Evolutionary conservation across 2,888 invertebrate genomes (phyloP), one percentile per base, ranked within the genome.

Genomic region (Troides aeacus): DNA sequence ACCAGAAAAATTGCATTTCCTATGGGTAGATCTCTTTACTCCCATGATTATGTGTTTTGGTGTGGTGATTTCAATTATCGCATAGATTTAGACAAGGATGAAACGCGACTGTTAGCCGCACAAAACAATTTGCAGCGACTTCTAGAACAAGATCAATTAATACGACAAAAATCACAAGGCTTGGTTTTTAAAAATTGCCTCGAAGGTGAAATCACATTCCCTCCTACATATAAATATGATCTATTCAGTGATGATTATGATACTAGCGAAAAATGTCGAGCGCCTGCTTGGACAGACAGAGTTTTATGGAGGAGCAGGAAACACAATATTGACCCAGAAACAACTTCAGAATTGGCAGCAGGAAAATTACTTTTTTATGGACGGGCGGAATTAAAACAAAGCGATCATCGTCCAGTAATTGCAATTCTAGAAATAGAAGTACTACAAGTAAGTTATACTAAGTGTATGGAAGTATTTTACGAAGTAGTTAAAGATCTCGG

Each of bases 31-130:
- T 96, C 97, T 0, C 90, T 99, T 8, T 97, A 97, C 85, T 97
- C 98, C 1, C 99, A 99, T 84, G 99, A 99, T 89, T 99, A 98
- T 85, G 96, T 99, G 1, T 99, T 99, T 88, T 99, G 99, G 99
- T 98, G 99, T 86, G 99, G 99, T 0, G 99, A 99, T 91, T 99
- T 99, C 86, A 99, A 99, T 87, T 99, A 99, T 84, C 95, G 99
- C 70, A 96, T 99, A 70, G 99, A 99, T 85, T 95, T 99, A 94
- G 96, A 97, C 75, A 98, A 97, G 82, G 99, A 99, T 8, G 97
- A 98, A 83, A 96, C 99, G 72, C 97, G 98, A 81, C 95, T 97
- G 71, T 92, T 97, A 72, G 94, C 99, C 1, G 94, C 95, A 69
- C 94, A 95, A 74, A 95, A 96, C 72, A 95, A 97, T 82, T 94